Evolutionary conservation across 2,888 invertebrate genomes (phyloP).

Genomic region (Autographa pulchrina): DNA sequence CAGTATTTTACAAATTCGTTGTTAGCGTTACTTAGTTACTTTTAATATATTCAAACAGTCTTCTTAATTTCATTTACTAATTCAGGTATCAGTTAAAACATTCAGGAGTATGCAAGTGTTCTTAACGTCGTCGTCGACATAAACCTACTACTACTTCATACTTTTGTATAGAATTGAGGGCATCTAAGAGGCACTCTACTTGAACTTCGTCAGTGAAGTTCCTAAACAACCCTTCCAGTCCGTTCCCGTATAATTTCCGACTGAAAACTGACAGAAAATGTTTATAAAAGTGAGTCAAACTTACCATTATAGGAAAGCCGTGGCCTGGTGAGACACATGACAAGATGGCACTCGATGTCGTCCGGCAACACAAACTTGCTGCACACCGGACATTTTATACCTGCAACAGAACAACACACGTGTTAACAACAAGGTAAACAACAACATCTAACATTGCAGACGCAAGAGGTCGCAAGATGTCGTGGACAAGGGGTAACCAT

Average conservation of each 20-base stretch:
- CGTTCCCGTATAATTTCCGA: background rate
- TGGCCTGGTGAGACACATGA: constrained; percentile 99
- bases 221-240: no score
- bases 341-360: constrained; percentile 99
- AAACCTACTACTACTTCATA: no score
- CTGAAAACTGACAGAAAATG: no score
- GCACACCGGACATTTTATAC: constrained; percentile 99
- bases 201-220: background rate
- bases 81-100: no score
- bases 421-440: constrained; percentile 8
- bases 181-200: no score
- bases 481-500: no score
- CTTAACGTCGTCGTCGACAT: no score
- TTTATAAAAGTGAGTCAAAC: constrained; percentile 64
- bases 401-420: constrained; percentile 89
- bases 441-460: constrained; percentile 16
- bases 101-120: no score
- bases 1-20: background rate
- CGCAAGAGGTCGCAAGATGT: background rate
- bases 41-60: no score
- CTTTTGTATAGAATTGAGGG: no score
- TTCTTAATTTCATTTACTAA: no score
- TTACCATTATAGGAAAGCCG: constrained; percentile 99
- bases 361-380: constrained; percentile 99
- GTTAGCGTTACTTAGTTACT: no score